phyloP scores from a whole-genome alignment of 2,888 invertebrate genomes.

The Sericinus montela region DNA sequence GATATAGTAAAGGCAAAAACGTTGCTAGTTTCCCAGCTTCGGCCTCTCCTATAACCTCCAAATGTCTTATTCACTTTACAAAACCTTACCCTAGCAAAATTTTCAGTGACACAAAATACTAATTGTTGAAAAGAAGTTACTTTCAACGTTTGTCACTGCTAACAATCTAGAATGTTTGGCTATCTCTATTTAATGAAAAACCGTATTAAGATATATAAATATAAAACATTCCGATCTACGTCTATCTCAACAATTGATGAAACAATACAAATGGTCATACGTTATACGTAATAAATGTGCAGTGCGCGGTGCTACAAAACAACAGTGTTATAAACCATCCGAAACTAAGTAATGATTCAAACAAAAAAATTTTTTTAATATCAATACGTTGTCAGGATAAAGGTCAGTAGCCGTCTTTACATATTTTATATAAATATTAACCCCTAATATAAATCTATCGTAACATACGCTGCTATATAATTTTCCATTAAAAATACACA shows the following conservation, averaged over 20 bases:
- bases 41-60: background rate
- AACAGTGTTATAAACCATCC: constrained; percentile 1
- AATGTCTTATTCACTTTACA: background rate
- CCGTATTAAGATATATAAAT: constrained; percentile 20
- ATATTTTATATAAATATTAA: constrained; percentile 8
- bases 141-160: constrained; percentile 1
- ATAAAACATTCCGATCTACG: constrained; percentile 21
- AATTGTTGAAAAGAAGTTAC: background rate
- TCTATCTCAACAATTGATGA: constrained; percentile 15
- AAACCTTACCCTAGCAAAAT: background rate
- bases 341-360: background rate
- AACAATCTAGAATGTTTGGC: constrained; percentile 13
- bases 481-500: constrained; percentile 30
- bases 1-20: constrained; percentile 42
- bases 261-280: constrained; percentile 14
- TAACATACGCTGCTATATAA: constrained; percentile 10
- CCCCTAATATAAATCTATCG: constrained; percentile 14
- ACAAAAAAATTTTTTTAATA: background rate
- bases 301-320: constrained; percentile 3
- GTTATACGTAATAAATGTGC: constrained; percentile 10
- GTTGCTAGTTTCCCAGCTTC: constrained; percentile 24
- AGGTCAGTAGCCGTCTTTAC: constrained; percentile 3
- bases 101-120: background rate
- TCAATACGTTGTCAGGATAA: background rate
- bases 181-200: constrained; percentile 14